Evolutionary conservation across 2,888 invertebrate species (phyloP).

Genomic region (Hirtodrosophila cameraria): DNA sequence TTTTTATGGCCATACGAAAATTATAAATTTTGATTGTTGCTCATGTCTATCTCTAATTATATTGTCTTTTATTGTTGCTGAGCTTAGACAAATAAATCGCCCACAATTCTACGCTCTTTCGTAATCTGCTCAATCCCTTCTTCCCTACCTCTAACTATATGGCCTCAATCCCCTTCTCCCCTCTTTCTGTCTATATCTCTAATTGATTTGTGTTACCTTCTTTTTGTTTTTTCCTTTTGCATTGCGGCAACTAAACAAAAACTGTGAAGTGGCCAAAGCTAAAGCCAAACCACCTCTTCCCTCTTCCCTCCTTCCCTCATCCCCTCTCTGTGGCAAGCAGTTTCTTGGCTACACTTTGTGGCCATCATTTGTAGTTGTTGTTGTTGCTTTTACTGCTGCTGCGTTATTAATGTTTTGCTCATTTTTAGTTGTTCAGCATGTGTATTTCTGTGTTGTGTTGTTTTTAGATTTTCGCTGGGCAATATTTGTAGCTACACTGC

Average conservation of each 20-base stretch:
- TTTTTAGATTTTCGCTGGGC: constrained; percentile 58
- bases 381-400: constrained; percentile 34
- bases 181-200: constrained; percentile 10
- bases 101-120: constrained; percentile 46
- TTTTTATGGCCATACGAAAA: constrained; percentile 48
- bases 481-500: constrained; percentile 46
- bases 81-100: constrained; percentile 59
- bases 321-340: constrained; percentile 27
- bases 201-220: constrained; percentile 63
- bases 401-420: constrained; percentile 55
- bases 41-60: constrained; percentile 16
- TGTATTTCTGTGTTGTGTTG: constrained; percentile 45
- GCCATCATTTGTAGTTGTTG: constrained; percentile 38
- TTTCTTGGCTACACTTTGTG: constrained; percentile 59
- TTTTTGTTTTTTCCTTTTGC: constrained; percentile 31
- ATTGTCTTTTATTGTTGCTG: constrained; percentile 19
- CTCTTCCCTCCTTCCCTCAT: background rate
- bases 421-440: constrained; percentile 45
- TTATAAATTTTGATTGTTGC: constrained; percentile 46
- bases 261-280: constrained; percentile 38
- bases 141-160: background rate
- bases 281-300: too few species aligned
- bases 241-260: constrained; percentile 13
- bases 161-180: background rate
- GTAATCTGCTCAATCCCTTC: constrained; percentile 4